phyloP scores from a whole-genome alignment of 2,888 invertebrate genomes.

The Tiphia femorata region DNA sequence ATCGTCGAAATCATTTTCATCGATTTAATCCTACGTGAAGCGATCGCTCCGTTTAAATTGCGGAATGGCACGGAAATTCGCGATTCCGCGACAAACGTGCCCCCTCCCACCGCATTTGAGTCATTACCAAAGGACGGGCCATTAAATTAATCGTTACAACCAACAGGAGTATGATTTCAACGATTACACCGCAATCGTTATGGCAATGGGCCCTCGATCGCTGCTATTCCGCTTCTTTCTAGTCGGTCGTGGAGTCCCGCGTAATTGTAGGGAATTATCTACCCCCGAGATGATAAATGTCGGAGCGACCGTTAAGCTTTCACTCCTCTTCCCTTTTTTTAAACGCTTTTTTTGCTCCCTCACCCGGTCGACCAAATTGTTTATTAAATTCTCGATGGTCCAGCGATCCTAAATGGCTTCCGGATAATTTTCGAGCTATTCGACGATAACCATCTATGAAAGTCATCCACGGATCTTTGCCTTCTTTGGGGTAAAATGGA shows the following conservation, averaged over 20 bases:
- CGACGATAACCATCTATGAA: no score
- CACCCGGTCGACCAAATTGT: conserved; percentile 1
- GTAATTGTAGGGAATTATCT: conserved; percentile 21
- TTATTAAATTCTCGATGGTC: not conserved
- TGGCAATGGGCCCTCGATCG: conserved; percentile 12
- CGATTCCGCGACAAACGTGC: not conserved
- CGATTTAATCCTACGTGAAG: no score
- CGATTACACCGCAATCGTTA: conserved; percentile 19
- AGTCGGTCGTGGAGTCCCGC: conserved; percentile 10
- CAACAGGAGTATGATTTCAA: conserved; percentile 17
- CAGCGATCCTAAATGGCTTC: not conserved
- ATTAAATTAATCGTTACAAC: conserved; percentile 19
- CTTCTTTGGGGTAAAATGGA: no score
- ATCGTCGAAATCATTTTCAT: no score
- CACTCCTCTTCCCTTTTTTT: conserved; percentile 1
- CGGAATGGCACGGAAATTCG: not conserved
- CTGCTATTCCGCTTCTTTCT: conserved; percentile 17
- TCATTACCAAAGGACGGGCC: conserved; percentile 16
- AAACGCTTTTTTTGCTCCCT: conserved; percentile 1
- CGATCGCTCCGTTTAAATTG: no score
- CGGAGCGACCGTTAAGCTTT: no score
- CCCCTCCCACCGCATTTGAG: not conserved
- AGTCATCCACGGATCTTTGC: no score
- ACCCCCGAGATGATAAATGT: conserved; percentile 23
- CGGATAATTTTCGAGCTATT: no score